Percentiles rank a stretch among this genome's conserved stretches.
These are phyloP conservation scores for Clarias macrocephalus DNA, from an alignment of 2,113 vertebrate genomes.

Conservation along the genomic window DNA sequence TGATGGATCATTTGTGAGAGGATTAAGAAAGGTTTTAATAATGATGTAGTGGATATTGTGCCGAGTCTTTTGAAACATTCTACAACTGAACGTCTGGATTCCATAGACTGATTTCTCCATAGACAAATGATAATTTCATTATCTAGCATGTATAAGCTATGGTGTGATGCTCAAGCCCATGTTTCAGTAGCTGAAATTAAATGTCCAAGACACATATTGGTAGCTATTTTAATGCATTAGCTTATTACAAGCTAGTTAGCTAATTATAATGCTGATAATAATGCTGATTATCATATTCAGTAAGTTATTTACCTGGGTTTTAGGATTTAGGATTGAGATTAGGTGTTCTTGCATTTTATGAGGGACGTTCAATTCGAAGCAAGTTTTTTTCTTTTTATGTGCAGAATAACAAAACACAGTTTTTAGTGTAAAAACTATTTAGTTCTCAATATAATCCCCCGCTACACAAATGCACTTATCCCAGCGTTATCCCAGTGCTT, in stretches of 20 bases:
- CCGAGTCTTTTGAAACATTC: not conserved
- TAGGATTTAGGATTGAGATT: not conserved
- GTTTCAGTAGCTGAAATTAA: not conserved
- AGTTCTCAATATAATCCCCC: too few species aligned
- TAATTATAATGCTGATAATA: too few species aligned
- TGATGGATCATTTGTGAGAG: not conserved
- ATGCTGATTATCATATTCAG: not conserved
- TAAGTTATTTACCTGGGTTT: not conserved
- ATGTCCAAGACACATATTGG: not conserved
- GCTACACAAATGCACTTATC: too few species aligned
- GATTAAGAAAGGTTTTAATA: not conserved
- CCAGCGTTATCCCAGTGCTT: too few species aligned
- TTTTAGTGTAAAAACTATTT: too few species aligned
- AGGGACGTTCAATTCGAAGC: too few species aligned
- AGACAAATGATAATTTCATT: not conserved
- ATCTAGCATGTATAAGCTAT: not conserved
- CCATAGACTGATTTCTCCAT: not conserved
- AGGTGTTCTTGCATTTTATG: not conserved
- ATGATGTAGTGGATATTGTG: not conserved
- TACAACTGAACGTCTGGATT: not conserved
- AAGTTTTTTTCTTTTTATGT: too few species aligned
- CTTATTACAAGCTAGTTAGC: not conserved
- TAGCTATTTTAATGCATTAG: not conserved
- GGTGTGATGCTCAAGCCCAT: not conserved
- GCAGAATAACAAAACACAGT: too few species aligned